Evolutionary conservation across 2,113 vertebrate genomes (phyloP).

Genomic region (Bucco capensis): DNA sequence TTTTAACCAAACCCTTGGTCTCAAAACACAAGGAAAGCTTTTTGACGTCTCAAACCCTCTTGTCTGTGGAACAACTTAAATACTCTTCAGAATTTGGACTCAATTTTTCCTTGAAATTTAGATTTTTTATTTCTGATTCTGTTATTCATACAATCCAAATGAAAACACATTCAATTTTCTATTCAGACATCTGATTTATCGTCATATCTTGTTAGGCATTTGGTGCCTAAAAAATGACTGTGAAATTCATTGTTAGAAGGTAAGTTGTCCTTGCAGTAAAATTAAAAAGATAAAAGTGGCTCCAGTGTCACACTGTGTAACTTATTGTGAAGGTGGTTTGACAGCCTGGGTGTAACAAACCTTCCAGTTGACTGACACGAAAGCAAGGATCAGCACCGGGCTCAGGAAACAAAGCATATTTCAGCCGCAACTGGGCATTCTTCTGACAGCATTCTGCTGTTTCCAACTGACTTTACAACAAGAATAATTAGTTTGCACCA

Average conservation of each 20-base stretch:
- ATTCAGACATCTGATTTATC: neutral
- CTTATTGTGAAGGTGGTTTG: neutral
- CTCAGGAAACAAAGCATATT: constrained; percentile 37
- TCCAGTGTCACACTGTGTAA: neutral
- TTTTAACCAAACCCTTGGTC: neutral
- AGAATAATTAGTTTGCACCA: neutral
- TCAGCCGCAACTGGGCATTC: neutral
- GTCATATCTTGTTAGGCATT: neutral
- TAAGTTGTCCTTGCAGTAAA: constrained; percentile 25
- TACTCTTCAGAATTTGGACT: neutral
- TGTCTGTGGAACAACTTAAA: neutral
- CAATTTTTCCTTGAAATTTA: neutral
- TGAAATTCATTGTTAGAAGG: neutral
- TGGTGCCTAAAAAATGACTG: neutral
- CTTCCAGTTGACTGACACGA: constrained; percentile 6
- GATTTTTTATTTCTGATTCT: neutral
- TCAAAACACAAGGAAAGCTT: neutral
- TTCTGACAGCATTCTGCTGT: neutral
- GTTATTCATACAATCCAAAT: neutral
- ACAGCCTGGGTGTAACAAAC: neutral
- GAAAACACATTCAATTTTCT: neutral
- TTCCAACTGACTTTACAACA: neutral
- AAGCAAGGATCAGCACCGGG: neutral
- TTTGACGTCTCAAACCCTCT: neutral
- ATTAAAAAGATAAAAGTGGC: neutral